Evolutionary conservation across 2,797 vertebrate species (phyloP).

Genomic region (Oreochromis grahami): DNA sequence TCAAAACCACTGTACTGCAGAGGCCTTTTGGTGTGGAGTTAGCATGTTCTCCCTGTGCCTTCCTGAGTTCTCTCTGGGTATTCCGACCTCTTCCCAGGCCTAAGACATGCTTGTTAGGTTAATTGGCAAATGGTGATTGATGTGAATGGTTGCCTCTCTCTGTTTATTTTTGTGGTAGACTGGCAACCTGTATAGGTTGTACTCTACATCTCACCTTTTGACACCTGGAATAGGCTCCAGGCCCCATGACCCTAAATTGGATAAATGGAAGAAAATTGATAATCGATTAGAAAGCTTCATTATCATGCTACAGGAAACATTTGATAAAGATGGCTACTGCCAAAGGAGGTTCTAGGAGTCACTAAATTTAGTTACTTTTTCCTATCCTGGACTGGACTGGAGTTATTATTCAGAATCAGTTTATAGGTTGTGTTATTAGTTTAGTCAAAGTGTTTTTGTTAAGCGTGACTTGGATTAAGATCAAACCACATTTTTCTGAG

Average conservation of each 20-base stretch:
- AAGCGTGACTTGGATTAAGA: background rate
- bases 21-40: background rate
- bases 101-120: background rate
- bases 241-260: background rate
- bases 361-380: background rate
- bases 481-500: background rate
- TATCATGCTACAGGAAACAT: background rate
- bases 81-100: background rate
- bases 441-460: background rate
- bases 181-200: background rate
- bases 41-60: background rate
- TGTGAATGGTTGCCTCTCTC: background rate
- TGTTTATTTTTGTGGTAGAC: background rate
- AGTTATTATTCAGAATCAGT: background rate
- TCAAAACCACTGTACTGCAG: background rate
- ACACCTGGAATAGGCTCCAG: background rate
- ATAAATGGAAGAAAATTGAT: background rate
- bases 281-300: background rate
- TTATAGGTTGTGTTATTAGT: background rate
- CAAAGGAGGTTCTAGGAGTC: background rate
- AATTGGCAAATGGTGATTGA: background rate
- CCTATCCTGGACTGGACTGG: background rate
- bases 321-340: background rate
- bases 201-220: background rate
- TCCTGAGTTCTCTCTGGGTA: background rate